These are phyloP conservation scores for Kradibia gibbosae DNA, from an alignment of 1,140 invertebrate genomes.

Conservation along the genomic window DNA sequence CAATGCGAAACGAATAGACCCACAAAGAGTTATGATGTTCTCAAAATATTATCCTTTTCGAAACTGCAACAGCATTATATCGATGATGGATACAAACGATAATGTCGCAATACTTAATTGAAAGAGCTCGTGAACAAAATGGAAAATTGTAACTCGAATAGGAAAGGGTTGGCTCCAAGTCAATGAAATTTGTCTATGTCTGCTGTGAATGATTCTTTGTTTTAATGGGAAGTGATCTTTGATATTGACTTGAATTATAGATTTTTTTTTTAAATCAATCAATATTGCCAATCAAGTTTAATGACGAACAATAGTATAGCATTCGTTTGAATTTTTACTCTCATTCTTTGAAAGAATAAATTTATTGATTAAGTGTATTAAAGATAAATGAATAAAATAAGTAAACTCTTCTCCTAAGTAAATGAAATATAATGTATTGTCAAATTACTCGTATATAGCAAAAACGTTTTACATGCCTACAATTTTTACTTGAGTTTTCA, in stretches of 20 bases:
- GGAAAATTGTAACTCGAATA: too few relatives aligned
- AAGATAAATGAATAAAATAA: conserved; percentile 25
- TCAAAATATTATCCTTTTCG: too few relatives aligned
- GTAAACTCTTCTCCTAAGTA: not conserved
- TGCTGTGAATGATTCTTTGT: conserved; percentile 30
- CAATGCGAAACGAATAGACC: too few relatives aligned
- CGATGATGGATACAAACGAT: too few relatives aligned
- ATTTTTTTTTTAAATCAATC: conserved; percentile 41
- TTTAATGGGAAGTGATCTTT: conserved; percentile 26
- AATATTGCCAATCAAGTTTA: conserved; percentile 53
- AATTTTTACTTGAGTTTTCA: conserved; percentile 27
- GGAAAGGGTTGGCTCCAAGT: conserved; percentile 15
- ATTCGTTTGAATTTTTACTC: conserved; percentile 47
- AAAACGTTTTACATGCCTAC: conserved; percentile 18
- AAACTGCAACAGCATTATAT: too few relatives aligned
- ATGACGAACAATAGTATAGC: conserved; percentile 43
- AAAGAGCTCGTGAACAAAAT: too few relatives aligned
- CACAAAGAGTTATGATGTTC: too few relatives aligned
- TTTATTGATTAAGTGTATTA: conserved; percentile 28
- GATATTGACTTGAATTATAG: conserved; percentile 33
- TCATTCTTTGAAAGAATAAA: conserved; percentile 53
- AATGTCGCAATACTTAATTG: too few relatives aligned
- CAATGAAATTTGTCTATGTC: conserved; percentile 18
- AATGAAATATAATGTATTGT: not conserved
- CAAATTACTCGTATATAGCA: conserved; percentile 1